Evolutionary conservation across 2,113 vertebrate genomes (phyloP), one percentile per base, ranked within the genome.

Genomic region (Scomber scombrus): DNA sequence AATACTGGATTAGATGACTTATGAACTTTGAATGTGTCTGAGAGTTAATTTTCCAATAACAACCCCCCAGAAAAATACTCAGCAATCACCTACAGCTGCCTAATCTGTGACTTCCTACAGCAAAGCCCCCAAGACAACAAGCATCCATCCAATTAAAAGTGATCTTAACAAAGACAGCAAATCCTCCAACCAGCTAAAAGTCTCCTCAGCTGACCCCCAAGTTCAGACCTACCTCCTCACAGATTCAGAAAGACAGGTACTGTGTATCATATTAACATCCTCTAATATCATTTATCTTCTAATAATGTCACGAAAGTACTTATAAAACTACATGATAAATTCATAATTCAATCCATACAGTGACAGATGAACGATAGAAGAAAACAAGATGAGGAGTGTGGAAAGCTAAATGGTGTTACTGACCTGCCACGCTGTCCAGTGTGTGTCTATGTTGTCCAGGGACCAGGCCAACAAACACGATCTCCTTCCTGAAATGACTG

Each of bases 341-440:
- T 61, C 3, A 26, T 26, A 26, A n/a, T 49, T 75, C 16, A 16
- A 0, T 29, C 58, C 23, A 63, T 45, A 31, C 18, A 23, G 3
- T 45, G 45, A 52, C 9, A 26, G 16, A 63, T 29, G 26, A 16
- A 58, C 12, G 61, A 12, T 49, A 45, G 3, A 34, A 77, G 4
- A 19, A 43, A 13, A 21, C 31, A 61, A 14, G 26, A 34, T 9
- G 26, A 19, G 15, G 10, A 64, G 19, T 71, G 26, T 23, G 16
- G 26, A 49, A 47, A 16, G 18, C 14, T 40, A 15, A 58, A 58
- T 1, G 21, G 47, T 29, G 29, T 40, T 5, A 87, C 92, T 91
- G 94, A 98, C 98, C 98, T 97, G 96, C 94, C 84, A 97, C 91
- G 80, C 95, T 91, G 6, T 66, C 89, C 85, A 99, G 96, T 0